Evolutionary conservation across 1,140 invertebrate species (phyloP).

Genomic region (Phortica variegata): DNA sequence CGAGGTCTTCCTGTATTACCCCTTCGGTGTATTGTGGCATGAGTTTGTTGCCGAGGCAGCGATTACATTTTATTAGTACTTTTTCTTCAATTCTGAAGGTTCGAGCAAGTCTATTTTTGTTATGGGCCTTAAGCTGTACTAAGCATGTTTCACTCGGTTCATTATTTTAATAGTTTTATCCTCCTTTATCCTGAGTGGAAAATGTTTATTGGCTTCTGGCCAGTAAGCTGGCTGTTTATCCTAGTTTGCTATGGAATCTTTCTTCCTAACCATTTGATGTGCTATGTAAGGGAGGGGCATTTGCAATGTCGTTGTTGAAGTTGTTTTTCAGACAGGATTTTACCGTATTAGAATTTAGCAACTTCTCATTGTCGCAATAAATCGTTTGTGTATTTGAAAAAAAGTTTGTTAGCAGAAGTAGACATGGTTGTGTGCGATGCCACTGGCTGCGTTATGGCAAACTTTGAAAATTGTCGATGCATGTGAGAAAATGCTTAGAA

Average conservation of each 20-base stretch:
- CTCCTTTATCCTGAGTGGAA: conserved; percentile 3
- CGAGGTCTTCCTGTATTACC: conserved; percentile 14
- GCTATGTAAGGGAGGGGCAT: too few relatives aligned
- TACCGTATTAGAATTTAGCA: conserved; percentile 17
- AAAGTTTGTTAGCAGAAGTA: conserved; percentile 15
- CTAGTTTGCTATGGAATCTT: conserved; percentile 10
- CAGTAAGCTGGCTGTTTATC: conserved; percentile 8
- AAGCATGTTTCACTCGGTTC: neutral
- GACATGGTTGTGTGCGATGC: conserved; percentile 2
- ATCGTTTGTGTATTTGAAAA: conserved; percentile 11
- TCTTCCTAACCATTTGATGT: too few relatives aligned
- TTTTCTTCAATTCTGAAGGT: conserved; percentile 7
- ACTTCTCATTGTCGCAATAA: conserved; percentile 15
- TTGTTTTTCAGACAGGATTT: conserved; percentile 5
- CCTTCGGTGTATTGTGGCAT: conserved; percentile 6
- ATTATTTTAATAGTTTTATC: conserved; percentile 3
- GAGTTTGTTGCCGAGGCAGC: conserved; percentile 18
- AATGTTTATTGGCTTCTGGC: conserved; percentile 11
- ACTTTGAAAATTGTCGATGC: conserved; percentile 18
- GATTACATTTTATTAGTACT: conserved; percentile 6
- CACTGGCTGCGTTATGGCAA: conserved; percentile 13
- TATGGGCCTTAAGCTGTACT: too few relatives aligned
- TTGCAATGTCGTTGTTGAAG: too few relatives aligned
- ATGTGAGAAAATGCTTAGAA: conserved; percentile 12
- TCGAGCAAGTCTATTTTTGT: too few relatives aligned